phyloP scores from a whole-genome alignment of 2,797 vertebrate species.

The Orientallactaga sibirica region DNA sequence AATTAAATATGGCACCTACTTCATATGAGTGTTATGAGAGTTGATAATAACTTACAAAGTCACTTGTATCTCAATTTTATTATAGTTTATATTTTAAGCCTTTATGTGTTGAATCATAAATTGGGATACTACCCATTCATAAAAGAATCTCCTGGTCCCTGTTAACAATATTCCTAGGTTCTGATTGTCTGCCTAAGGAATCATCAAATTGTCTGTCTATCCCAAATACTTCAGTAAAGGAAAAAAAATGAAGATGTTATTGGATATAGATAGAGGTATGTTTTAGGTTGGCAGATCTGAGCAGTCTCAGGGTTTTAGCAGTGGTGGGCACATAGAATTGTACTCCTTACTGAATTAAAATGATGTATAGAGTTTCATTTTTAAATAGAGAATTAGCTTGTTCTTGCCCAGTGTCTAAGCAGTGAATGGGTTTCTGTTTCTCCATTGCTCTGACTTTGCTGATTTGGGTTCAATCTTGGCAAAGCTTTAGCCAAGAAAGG shows the following conservation, averaged over 20 bases:
- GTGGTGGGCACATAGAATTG: neutral
- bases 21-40: neutral
- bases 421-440: conserved; percentile 59
- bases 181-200: neutral
- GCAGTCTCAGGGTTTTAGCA: neutral
- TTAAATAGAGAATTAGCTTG: conserved; percentile 72
- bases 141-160: conserved; percentile 4
- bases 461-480: conserved; percentile 32
- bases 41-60: conserved; percentile 27
- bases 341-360: neutral
- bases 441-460: conserved; percentile 62
- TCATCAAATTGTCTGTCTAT: neutral
- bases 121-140: neutral
- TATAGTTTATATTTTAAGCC: conserved; percentile 49
- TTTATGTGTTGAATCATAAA: conserved; percentile 56
- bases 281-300: conserved; percentile 55
- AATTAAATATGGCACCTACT: neutral
- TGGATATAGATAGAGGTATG: conserved; percentile 8
- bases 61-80: neutral
- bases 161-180: conserved; percentile 46
- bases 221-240: conserved; percentile 10
- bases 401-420: conserved; percentile 1
- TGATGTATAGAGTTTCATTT: conserved; percentile 59
- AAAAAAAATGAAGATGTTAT: neutral
- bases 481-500: conserved; percentile 11